Base-by-base conservation (phyloP, 2,113 vertebrate genomes). In the Clarias macrocephalus region DNA sequence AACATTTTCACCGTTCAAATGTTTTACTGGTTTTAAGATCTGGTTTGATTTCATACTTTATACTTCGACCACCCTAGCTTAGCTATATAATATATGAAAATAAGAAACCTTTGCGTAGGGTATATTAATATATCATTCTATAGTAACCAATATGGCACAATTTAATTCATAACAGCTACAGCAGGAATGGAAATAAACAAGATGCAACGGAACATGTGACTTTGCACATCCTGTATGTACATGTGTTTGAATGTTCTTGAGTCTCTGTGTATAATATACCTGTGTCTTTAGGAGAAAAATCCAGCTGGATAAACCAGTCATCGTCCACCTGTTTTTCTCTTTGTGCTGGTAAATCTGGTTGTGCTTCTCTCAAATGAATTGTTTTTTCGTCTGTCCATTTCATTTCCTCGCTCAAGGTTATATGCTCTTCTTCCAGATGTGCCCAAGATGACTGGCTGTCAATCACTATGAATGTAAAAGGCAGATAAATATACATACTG, bases 251-350 rank as follows among this genome's bases (percentile, higher is more conserved):
- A 28, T 65, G 37, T 82, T 73, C 73, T 3, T 70, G 62, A 57
- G 9, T 52, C 25, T 37, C 23, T 52, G 5, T 25, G 59, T 6
- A 48, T 84, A 37, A 37, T 2, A 62, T 94, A 95, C 94, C 93
- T 93, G 89, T 89, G 91, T 88, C 88, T 89, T 91, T 91, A 60
- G 80, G 48, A 59, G 90, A 60, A 82, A 89, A 82, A 86, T 91
- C 90, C 80, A 91, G 87, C 70, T 89, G 88, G 42, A 70, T 85
- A 84, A 89, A 94, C 93, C 93, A 94, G 81, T 92, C 90, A 84
- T 94, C 93, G 1, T 93, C 91, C 81, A 93, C 28, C n/a, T 92
- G 76, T 87, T 77, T 92, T n/a, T 70, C 25, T 10, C 16, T 87
- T 37, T 33, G 70, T 85, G 82, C 85, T 7, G 88, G 63, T 54